Base-by-base conservation (phyloP, 2,888 invertebrate genomes). In the Drosophila stalkeri region DNA sequence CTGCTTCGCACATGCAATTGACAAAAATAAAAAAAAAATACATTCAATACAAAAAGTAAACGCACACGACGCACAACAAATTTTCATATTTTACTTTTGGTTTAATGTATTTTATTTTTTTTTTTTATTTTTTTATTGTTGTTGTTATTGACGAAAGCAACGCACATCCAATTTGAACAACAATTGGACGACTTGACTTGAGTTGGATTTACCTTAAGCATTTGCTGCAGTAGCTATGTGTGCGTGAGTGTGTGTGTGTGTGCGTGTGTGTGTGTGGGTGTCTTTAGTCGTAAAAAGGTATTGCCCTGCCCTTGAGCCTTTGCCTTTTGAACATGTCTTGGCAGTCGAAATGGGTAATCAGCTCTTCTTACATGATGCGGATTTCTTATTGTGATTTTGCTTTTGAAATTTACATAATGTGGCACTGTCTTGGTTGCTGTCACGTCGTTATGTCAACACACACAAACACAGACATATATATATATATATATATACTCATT, bases 381-480 rank as follows among this genome's bases (percentile, higher is more conserved):
- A 75, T 82, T 82, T 80, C 77, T 76, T 76, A 80, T 86, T 86
- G 80, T 77, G 80, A 90, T 81, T 82, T 76, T 12, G 69, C 75
- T 75, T 82, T 82, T 72, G 64, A 84, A 72, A 82, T 85, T 86
- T 89, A 77, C 90, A 86, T 86, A 90, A 86, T 79, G 72, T 72
- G 67, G 64, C 70, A 54, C 39, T 54, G 69, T 51, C 65, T 68
- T 67, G 63, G 63, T 82, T n/a, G 75, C 75, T 79, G 72, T 70
- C 83, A 76, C 72, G 63, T 72, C 60, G 57, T 75, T 80, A 74
- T 83, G 76, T 89, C 87, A 76, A 78, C 71, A 66, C n/a, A 39
- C 54, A 39, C 23, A 41, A 27, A 14, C 27, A n/a, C n/a, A 78
- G 65, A 46, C 37, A 14, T 35, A 16, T 20, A 37, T 37, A 4